A percentile compares a stretch with the other conserved stretches of the same genome.
phyloP scores from a whole-genome alignment of 2,888 invertebrate genomes.

The Noctua fimbriata region DNA sequence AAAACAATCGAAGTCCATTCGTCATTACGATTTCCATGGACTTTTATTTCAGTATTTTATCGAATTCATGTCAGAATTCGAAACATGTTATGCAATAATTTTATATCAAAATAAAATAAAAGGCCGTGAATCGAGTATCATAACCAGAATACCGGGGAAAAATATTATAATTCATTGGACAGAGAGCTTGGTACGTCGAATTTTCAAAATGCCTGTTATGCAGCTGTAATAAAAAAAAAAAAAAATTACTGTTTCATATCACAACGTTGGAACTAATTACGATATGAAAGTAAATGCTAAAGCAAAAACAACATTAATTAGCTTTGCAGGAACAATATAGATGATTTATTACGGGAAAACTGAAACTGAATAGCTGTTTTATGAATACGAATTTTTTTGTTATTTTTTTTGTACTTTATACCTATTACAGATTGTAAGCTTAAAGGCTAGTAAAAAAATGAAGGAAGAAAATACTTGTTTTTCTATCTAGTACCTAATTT shows the following conservation, averaged over 20 bases:
- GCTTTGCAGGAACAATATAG: slow-evolving; percentile 22
- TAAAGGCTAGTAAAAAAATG: neutral
- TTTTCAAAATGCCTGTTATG: neutral
- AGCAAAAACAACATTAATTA: slow-evolving; percentile 41
- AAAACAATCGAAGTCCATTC: slow-evolving; percentile 24
- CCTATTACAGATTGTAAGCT: neutral
- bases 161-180: neutral
- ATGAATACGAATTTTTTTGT: neutral
- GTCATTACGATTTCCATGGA: slow-evolving; percentile 2
- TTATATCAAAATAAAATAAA: neutral
- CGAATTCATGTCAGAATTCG: neutral
- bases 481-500: slow-evolving; percentile 10
- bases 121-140: neutral
- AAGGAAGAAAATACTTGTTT: neutral
- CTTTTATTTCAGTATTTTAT: neutral
- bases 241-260: neutral
- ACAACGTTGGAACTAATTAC: slow-evolving; percentile 2
- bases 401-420: slow-evolving; percentile 15
- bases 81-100: neutral
- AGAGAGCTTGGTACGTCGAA: neutral
- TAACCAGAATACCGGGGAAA: neutral
- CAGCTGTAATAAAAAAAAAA: no score
- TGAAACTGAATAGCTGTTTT: slow-evolving; percentile 7
- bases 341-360: slow-evolving; percentile 51
- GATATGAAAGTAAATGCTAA: slow-evolving; percentile 18